Percentiles rank a stretch among this genome's conserved stretches.
phyloP scores from a whole-genome alignment of 2,113 vertebrate genomes.

The Cromileptes altivelis region DNA sequence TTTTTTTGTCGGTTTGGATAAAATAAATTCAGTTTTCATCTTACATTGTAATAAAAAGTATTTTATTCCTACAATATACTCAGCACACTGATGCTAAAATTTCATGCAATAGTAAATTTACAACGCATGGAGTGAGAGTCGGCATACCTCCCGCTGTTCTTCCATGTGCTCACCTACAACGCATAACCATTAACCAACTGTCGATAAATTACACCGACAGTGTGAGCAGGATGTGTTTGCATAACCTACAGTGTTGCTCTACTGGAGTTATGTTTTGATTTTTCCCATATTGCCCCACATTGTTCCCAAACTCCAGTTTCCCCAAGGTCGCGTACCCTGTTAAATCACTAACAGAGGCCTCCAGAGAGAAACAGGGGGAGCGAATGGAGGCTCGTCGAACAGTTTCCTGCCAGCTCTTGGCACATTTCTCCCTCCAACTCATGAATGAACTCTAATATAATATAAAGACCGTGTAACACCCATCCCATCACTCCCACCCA shows the following conservation, averaged over 20 bases:
- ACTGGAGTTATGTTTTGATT: conserved; percentile 59
- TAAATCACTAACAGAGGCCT: conserved; percentile 73
- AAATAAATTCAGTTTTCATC: background rate
- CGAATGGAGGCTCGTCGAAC: conserved; percentile 50
- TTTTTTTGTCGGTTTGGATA: conserved; percentile 7
- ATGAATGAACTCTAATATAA: conserved; percentile 75
- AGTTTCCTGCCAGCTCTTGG: conserved; percentile 57
- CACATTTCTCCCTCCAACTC: conserved; percentile 36
- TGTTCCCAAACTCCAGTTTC: conserved; percentile 67
- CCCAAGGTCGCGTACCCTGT: conserved; percentile 70
- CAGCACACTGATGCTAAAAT: background rate
- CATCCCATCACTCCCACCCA: conserved; percentile 38
- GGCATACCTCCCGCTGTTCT: conserved; percentile 23
- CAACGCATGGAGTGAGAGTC: background rate
- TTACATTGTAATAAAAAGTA: background rate
- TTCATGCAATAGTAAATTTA: background rate
- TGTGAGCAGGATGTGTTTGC: conserved; percentile 60
- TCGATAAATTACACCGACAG: conserved; percentile 50
- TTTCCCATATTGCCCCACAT: conserved; percentile 67
- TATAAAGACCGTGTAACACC: conserved; percentile 51
- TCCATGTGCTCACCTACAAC: conserved; percentile 34
- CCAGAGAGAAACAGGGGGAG: conserved; percentile 16
- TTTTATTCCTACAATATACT: conserved; percentile 4
- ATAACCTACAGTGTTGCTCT: conserved; percentile 52
- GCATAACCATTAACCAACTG: conserved; percentile 20